phyloP scores from a whole-genome alignment of 2,113 vertebrate species.

The Acrocephalus kingi region DNA sequence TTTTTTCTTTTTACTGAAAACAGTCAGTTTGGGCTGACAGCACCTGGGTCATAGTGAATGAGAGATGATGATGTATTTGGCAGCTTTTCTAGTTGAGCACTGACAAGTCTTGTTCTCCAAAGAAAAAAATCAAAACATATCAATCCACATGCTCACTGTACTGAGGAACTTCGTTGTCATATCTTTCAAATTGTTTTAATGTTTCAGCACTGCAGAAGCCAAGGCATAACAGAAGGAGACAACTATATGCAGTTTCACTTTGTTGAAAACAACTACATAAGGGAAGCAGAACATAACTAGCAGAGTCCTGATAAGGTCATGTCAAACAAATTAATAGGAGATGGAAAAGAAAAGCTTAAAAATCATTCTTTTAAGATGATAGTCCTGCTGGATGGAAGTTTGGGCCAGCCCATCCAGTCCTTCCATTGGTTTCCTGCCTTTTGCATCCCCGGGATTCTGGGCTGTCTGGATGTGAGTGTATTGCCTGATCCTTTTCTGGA shows the following conservation, averaged over 20 bases:
- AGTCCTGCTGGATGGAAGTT: slow-evolving; percentile 12
- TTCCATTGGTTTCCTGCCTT: neutral
- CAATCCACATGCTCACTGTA: slow-evolving; percentile 60
- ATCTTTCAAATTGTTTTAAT: slow-evolving; percentile 65
- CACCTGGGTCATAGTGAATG: slow-evolving; percentile 63
- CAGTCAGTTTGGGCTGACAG: slow-evolving; percentile 59
- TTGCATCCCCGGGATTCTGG: neutral
- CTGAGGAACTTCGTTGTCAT: slow-evolving; percentile 63
- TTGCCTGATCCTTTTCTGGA: neutral
- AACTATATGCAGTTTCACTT: slow-evolving; percentile 61
- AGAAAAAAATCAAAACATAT: slow-evolving; percentile 67
- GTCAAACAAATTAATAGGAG: slow-evolving; percentile 42
- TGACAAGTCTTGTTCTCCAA: slow-evolving; percentile 65
- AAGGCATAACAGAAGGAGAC: slow-evolving; percentile 62
- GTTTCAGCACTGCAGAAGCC: slow-evolving; percentile 17
- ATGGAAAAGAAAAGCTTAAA: neutral
- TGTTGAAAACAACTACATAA: slow-evolving; percentile 49
- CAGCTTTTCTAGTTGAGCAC: slow-evolving; percentile 60
- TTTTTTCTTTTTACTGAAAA: slow-evolving; percentile 57
- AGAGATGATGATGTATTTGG: slow-evolving; percentile 55
- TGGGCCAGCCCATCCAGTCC: slow-evolving; percentile 5
- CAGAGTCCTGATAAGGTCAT: slow-evolving; percentile 61
- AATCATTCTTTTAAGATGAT: neutral
- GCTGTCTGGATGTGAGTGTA: neutral
- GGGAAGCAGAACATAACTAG: slow-evolving; percentile 25